phyloP scores from a whole-genome alignment of 2,888 invertebrate species.

The Thecophora atra region DNA sequence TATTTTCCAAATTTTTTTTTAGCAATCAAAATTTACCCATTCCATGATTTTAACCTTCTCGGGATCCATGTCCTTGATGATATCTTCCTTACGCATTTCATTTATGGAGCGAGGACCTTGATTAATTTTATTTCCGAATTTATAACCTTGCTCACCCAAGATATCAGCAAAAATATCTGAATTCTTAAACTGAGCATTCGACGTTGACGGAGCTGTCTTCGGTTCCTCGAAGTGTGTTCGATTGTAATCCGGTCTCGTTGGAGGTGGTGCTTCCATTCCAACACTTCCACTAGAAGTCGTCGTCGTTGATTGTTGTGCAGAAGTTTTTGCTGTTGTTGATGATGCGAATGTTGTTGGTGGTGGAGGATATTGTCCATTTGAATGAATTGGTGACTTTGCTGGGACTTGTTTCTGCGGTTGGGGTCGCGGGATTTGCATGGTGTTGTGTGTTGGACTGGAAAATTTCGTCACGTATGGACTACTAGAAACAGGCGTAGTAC shows the following conservation, averaged over 20 bases:
- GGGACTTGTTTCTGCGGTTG: conserved; percentile 62
- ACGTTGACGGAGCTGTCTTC: conserved; percentile 47
- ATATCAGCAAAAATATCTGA: conserved; percentile 89
- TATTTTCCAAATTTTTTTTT: neutral
- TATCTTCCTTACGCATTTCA: conserved; percentile 89
- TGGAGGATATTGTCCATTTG: conserved; percentile 39
- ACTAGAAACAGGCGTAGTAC: conserved; percentile 58
- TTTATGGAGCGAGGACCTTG: conserved; percentile 88
- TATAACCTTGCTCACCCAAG: conserved; percentile 88
- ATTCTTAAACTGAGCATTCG: conserved; percentile 49
- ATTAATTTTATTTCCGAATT: conserved; percentile 78
- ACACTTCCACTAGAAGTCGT: neutral
- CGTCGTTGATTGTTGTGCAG: conserved; percentile 2
- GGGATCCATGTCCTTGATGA: conserved; percentile 90
- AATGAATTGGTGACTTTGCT: conserved; percentile 58
- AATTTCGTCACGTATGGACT: conserved; percentile 64
- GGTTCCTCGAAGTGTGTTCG: conserved; percentile 75
- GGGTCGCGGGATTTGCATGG: conserved; percentile 56
- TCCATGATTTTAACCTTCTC: conserved; percentile 84
- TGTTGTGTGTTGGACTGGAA: conserved; percentile 64
- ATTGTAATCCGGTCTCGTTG: conserved; percentile 69
- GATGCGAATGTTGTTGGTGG: conserved; percentile 39
- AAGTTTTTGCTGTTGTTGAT: neutral
- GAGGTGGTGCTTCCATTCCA: conserved; percentile 3
- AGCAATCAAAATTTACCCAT: conserved; percentile 71